These are phyloP conservation scores for Coracopsis vasa DNA, from an alignment of 2,113 vertebrate species.

Conservation along the genomic window DNA sequence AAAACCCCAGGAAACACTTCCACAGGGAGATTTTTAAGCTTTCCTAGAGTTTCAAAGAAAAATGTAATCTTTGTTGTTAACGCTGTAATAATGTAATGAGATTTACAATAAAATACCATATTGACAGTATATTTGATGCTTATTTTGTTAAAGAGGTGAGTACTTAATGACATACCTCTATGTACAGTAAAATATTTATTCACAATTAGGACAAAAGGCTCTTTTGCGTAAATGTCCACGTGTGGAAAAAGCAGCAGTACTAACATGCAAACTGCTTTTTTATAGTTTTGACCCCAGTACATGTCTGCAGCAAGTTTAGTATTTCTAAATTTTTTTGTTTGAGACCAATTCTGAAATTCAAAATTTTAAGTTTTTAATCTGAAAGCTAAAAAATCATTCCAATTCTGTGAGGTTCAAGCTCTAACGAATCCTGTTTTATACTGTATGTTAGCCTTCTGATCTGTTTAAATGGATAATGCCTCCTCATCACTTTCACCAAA, in stretches of 20 bases:
- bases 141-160: not conserved
- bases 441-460: not conserved
- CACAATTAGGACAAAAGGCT: not conserved
- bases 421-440: not conserved
- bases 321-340: not conserved
- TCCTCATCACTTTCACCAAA: not conserved
- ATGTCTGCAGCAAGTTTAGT: not conserved
- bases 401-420: not conserved
- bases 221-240: not conserved
- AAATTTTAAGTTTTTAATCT: not conserved
- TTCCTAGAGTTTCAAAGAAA: not conserved
- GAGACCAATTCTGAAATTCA: not conserved
- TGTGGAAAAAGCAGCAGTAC: not conserved
- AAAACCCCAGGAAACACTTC: not conserved
- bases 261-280: not conserved
- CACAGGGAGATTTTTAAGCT: not conserved
- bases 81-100: not conserved
- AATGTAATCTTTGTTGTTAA: not conserved
- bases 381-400: not conserved
- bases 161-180: not conserved
- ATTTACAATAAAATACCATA: not conserved
- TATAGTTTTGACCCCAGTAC: not conserved
- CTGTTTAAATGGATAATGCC: not conserved
- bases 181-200: not conserved
- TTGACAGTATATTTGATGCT: not conserved